These are phyloP conservation scores for Semaprochilodus insignis DNA, from an alignment of 2,797 vertebrate genomes.

Conservation along the genomic window DNA sequence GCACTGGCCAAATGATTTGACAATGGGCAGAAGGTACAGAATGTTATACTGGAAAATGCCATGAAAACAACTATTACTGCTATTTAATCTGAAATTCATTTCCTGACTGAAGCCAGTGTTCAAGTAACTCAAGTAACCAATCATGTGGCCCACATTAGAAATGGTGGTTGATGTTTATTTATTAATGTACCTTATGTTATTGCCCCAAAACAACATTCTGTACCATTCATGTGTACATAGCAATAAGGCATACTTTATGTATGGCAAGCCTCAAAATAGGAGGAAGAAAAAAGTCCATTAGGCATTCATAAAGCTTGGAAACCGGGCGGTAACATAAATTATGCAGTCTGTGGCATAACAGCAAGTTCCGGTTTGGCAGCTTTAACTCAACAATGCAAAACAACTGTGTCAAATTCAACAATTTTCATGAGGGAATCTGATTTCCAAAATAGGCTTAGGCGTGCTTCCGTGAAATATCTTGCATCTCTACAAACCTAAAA, in stretches of 20 bases:
- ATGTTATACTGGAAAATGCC: not conserved
- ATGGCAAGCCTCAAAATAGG: not conserved
- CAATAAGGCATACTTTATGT: not conserved
- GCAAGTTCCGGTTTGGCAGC: not conserved
- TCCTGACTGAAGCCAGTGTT: not conserved
- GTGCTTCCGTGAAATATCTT: too few relatives aligned
- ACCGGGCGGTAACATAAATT: conserved; percentile 36
- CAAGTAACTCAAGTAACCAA: not conserved
- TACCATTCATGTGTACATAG: not conserved
- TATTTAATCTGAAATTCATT: not conserved
- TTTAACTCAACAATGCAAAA: not conserved
- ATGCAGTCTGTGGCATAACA: conserved; percentile 12
- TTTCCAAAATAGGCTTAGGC: not conserved
- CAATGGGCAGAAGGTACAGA: not conserved
- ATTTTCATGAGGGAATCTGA: too few relatives aligned
- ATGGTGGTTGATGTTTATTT: not conserved
- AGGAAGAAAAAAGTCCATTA: not conserved
- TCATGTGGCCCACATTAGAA: not conserved
- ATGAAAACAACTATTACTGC: not conserved
- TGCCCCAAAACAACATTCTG: not conserved
- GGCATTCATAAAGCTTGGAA: not conserved
- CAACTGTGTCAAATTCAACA: too few relatives aligned
- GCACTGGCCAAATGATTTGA: not conserved
- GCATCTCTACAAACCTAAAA: not conserved
- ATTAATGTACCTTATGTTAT: not conserved